A percentile compares a stretch with the other conserved stretches of the same genome.
Conservation (phyloP, 1,140 invertebrate genomes). For the Penaeus japonicus region DNA sequence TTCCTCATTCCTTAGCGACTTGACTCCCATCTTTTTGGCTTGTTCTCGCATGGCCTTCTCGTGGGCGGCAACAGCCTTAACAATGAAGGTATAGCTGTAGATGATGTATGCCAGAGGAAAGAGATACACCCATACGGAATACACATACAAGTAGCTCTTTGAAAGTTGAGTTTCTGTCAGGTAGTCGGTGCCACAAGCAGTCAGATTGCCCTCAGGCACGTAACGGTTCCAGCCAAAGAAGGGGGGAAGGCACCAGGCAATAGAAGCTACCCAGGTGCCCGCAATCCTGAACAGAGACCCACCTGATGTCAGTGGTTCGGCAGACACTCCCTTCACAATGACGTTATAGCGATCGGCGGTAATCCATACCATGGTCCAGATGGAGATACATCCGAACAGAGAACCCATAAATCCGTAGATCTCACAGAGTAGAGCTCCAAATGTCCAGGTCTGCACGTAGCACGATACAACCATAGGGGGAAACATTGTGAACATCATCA, state of each 20-base stretch:
- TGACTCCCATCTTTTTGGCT: constrained; percentile 9
- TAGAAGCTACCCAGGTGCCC: not conserved
- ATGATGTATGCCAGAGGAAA: not conserved
- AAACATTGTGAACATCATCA: not conserved
- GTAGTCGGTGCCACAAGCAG: not conserved
- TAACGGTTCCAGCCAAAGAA: not conserved
- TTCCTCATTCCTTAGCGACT: not conserved
- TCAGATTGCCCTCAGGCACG: not conserved
- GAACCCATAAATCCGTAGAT: not conserved
- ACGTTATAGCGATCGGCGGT: not conserved
- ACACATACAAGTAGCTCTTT: not conserved
- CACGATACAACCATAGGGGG: not conserved
- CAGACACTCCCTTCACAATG: not conserved
- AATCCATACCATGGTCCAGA: not conserved
- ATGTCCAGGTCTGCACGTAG: not conserved
- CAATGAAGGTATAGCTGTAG: not conserved
- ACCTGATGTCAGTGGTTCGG: not conserved
- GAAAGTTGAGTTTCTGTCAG: not conserved
- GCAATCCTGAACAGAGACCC: not conserved
- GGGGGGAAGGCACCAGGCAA: not conserved
- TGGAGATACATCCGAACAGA: not conserved
- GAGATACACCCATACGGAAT: not conserved
- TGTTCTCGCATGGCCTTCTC: not conserved
- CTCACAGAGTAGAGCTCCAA: not conserved
- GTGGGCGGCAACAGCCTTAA: not conserved